Evolutionary conservation across 2,888 invertebrate genomes (phyloP).

Genomic region (Amphipoea oculea): DNA sequence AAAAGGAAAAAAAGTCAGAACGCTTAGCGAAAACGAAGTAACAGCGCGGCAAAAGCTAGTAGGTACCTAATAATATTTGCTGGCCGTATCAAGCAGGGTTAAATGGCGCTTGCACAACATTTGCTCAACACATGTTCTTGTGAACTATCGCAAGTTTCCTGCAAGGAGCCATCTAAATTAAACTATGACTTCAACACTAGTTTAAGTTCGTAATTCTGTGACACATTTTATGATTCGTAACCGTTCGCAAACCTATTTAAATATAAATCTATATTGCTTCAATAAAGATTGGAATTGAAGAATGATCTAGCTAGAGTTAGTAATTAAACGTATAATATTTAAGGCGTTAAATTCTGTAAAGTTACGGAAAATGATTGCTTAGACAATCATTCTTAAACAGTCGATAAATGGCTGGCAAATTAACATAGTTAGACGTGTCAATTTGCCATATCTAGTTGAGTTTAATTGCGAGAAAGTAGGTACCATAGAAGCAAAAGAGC

Average conservation of each 20-base stretch:
- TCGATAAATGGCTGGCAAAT: neutral
- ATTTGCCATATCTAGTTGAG: neutral
- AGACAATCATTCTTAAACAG: neutral
- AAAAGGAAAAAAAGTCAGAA: neutral
- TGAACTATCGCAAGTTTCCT: conserved; percentile 16
- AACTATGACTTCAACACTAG: conserved; percentile 29
- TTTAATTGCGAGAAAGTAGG: neutral
- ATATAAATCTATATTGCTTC: conserved; percentile 39
- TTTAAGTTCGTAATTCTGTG: conserved; percentile 8
- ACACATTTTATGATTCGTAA: conserved; percentile 47
- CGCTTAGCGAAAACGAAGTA: neutral
- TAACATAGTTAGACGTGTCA: neutral
- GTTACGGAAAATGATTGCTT: neutral
- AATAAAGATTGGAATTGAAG: conserved; percentile 18
- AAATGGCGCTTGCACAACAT: conserved; percentile 24
- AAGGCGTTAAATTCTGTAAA: neutral
- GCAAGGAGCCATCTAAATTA: conserved; percentile 26
- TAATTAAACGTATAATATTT: neutral
- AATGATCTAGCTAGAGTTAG: conserved; percentile 49
- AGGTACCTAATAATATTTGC: conserved; percentile 15
- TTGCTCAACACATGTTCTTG: conserved; percentile 31
- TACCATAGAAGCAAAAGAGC: neutral
- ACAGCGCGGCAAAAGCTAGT: neutral
- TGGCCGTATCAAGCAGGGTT: neutral
- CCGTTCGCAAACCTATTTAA: conserved; percentile 26